Percentiles rank a stretch among this genome's conserved stretches.
Conservation (phyloP, 2,797 vertebrate species). For the Premnoplex brunnescens region DNA sequence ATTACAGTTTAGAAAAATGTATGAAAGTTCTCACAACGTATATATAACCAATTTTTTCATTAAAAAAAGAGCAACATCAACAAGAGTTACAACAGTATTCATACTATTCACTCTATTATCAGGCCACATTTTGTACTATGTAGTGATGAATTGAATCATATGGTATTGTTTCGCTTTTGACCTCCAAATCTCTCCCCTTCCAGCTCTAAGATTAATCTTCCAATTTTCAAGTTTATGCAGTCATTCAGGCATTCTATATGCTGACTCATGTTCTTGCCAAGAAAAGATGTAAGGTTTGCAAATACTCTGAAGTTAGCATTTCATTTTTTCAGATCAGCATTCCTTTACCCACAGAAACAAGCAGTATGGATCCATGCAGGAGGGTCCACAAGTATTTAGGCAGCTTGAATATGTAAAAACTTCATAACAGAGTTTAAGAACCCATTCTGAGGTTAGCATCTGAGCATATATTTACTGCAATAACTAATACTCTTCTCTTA, state of each 20-base stretch:
- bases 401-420: not conserved
- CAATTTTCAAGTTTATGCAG: not conserved
- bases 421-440: not conserved
- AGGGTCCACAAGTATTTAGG: not conserved
- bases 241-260: not conserved
- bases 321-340: not conserved
- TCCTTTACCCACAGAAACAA: not conserved
- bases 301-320: not conserved
- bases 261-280: not conserved
- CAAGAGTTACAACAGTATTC: not conserved
- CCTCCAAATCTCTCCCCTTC: not conserved
- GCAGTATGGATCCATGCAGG: not conserved
- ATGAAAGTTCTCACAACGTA: not conserved
- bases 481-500: not conserved
- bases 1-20: not conserved
- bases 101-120: not conserved
- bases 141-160: not conserved
- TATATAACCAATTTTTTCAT: not conserved
- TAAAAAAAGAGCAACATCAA: not conserved
- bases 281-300: not conserved
- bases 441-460: not conserved
- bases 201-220: constrained; percentile 7
- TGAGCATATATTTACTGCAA: not conserved
- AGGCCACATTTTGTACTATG: not conserved
- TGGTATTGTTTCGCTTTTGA: not conserved